Evolutionary conservation across 2,113 vertebrate genomes (phyloP).

Genomic region (Perca flavescens): DNA sequence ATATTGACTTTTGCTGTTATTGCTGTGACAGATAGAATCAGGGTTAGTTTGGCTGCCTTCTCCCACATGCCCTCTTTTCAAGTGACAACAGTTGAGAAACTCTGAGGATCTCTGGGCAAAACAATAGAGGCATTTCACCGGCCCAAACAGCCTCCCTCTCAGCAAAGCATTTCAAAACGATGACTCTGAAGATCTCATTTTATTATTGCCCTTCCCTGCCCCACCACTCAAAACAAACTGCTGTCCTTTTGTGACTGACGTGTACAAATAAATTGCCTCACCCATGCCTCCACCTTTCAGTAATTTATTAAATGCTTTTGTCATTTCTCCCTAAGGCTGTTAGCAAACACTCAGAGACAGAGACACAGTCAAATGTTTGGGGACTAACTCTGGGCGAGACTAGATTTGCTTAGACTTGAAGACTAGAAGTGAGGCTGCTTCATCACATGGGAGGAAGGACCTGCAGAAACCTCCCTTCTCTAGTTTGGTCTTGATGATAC

Average conservation of each 20-base stretch:
- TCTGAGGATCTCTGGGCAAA: constrained; percentile 58
- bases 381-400: constrained; percentile 25
- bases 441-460: background rate
- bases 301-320: constrained; percentile 10
- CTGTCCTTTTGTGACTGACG: constrained; percentile 18
- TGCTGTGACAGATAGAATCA: background rate
- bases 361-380: background rate
- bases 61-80: constrained; percentile 34
- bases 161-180: constrained; percentile 59
- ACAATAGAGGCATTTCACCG: constrained; percentile 67
- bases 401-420: no score
- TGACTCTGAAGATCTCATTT: constrained; percentile 61
- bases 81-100: constrained; percentile 57
- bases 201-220: constrained; percentile 27
- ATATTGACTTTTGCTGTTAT: background rate
- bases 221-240: background rate
- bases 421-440: background rate
- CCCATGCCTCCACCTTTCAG: background rate
- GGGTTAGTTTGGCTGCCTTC: constrained; percentile 27
- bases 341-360: constrained; percentile 13
- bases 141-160: constrained; percentile 60
- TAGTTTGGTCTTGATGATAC: background rate
- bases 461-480: background rate
- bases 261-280: constrained; percentile 15
- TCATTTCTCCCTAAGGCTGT: background rate